Conservation (phyloP, 2,113 vertebrate species). For the Zosterops japonicus region DNA sequence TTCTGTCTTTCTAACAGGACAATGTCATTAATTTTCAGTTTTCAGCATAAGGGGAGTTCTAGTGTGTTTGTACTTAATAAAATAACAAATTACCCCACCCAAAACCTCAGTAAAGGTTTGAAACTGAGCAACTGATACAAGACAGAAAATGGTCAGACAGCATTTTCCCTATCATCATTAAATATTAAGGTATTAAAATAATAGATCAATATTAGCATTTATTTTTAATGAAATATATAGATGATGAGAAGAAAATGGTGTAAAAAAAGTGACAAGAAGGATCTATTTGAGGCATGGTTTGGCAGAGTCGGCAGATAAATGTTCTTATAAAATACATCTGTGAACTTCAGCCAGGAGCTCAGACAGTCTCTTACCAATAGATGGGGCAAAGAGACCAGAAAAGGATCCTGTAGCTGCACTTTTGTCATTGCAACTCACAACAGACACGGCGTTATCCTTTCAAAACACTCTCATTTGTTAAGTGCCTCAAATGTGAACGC, state of each 20-base stretch:
- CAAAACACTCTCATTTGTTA: not conserved
- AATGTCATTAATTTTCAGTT: not conserved
- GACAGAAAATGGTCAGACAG: not conserved
- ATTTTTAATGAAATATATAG: not conserved
- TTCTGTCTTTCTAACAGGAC: not conserved
- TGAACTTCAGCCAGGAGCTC: not conserved
- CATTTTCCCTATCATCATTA: not conserved
- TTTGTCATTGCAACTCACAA: not conserved
- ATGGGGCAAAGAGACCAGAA: not conserved
- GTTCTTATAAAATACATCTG: accelerated
- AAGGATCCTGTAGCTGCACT: not conserved
- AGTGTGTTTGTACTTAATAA: not conserved
- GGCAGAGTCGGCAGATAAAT: not conserved
- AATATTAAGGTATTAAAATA: not conserved
- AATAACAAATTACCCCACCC: not conserved
- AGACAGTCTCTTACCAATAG: constrained; percentile 2
- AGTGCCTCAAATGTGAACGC: not conserved
- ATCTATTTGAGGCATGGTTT: not conserved
- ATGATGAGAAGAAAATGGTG: not conserved
- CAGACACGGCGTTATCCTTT: not conserved
- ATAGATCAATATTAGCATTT: not conserved
- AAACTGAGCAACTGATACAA: not conserved
- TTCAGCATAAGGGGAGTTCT: not conserved
- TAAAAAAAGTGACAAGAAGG: not conserved
- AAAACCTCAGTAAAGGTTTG: not conserved